Conservation (phyloP, 2,113 vertebrate genomes). For the Protomyctophum bolini region DNA sequence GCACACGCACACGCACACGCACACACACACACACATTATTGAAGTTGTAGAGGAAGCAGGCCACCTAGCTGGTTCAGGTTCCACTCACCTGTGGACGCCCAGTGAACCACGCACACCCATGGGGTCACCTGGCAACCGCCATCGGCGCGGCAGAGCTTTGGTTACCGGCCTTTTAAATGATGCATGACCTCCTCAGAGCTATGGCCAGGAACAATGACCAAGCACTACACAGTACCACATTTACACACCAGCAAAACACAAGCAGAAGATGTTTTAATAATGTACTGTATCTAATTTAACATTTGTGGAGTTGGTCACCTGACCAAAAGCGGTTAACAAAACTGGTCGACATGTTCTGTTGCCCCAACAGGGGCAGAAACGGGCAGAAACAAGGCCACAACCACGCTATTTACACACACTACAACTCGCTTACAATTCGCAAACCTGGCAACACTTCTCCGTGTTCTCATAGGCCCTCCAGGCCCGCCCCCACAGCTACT, state of each 20-base stretch:
- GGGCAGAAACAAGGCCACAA: too few relatives aligned
- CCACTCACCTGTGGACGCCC: constrained; percentile 63
- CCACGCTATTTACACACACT: too few relatives aligned
- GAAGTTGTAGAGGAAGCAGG: constrained; percentile 50
- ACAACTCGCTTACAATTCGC: too few relatives aligned
- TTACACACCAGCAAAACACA: constrained; percentile 16
- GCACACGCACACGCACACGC: neutral
- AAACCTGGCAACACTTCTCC: too few relatives aligned
- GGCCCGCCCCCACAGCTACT: too few relatives aligned
- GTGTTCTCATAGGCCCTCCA: too few relatives aligned
- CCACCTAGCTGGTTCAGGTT: constrained; percentile 26
- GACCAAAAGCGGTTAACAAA: too few relatives aligned
- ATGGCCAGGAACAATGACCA: constrained; percentile 59
- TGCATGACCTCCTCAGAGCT: constrained; percentile 78
- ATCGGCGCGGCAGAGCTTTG: constrained; percentile 79
- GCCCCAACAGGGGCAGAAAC: too few relatives aligned
- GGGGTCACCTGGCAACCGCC: constrained; percentile 80
- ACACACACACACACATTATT: constrained; percentile 14
- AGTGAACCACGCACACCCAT: constrained; percentile 57
- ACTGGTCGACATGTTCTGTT: too few relatives aligned
- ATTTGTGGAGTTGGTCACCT: too few relatives aligned
- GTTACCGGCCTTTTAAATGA: constrained; percentile 89
- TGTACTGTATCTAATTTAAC: too few relatives aligned
- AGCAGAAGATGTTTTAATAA: neutral
- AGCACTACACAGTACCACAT: constrained; percentile 33